These are phyloP conservation scores for Belgica antarctica DNA, from an alignment of 2,888 invertebrate species.

Conservation along the genomic window DNA sequence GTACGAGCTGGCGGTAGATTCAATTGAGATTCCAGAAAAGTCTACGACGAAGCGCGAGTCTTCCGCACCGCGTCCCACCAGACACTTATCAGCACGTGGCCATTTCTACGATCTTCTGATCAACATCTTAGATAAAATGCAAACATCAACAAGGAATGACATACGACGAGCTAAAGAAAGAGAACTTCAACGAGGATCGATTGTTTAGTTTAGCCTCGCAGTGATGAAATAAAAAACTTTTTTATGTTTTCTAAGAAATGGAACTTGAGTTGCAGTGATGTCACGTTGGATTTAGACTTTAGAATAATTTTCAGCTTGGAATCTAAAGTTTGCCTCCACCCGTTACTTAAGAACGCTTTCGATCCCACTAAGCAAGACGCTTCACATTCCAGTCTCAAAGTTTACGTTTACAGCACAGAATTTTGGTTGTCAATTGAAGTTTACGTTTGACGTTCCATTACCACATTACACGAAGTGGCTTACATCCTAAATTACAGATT, in stretches of 20 bases:
- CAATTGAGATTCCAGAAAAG: background rate
- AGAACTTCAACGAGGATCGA: constrained; percentile 24
- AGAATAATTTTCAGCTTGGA: too few relatives aligned
- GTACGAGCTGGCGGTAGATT: background rate
- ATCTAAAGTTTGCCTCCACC: too few relatives aligned
- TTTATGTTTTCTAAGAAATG: background rate
- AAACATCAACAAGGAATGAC: constrained; percentile 34
- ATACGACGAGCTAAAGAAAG: constrained; percentile 41
- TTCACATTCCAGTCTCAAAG: background rate
- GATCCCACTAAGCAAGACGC: too few relatives aligned
- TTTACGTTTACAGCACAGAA: too few relatives aligned
- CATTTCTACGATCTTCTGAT: constrained; percentile 39
- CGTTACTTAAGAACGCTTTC: too few relatives aligned
- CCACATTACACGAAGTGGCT: too few relatives aligned
- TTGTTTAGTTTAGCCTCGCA: constrained; percentile 12
- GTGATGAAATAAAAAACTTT: background rate
- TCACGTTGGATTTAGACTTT: constrained; percentile 1
- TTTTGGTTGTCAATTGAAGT: too few relatives aligned
- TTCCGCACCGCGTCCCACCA: background rate
- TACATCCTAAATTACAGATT: constrained; percentile 19
- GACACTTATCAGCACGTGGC: background rate
- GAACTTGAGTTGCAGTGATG: too few relatives aligned
- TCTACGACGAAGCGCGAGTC: constrained; percentile 20
- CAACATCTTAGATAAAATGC: constrained; percentile 39
- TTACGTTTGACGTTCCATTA: background rate